These are phyloP conservation scores for Atethmia centrago DNA, from an alignment of 2,888 invertebrate species.

Conservation along the genomic window DNA sequence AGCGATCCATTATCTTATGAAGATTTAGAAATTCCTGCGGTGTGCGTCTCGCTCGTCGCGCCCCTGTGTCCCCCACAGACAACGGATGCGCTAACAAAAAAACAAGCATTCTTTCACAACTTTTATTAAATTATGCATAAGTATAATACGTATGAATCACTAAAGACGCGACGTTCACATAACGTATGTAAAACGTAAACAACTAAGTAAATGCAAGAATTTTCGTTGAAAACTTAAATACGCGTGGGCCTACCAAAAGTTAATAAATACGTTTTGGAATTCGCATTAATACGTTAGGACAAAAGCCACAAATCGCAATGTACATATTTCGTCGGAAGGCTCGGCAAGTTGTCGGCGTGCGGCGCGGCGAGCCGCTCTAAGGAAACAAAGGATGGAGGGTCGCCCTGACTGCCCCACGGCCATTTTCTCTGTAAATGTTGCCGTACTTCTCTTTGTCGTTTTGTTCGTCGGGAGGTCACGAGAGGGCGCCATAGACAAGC, in stretches of 20 bases:
- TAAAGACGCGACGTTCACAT: constrained; percentile 37
- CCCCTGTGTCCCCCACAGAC: constrained; percentile 42
- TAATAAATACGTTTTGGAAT: constrained; percentile 75
- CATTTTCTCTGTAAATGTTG: constrained; percentile 86
- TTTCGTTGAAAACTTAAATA: constrained; percentile 56
- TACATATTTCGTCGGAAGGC: constrained; percentile 71
- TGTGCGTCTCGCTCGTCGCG: constrained; percentile 76
- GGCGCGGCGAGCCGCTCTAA: constrained; percentile 73
- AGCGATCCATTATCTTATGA: constrained; percentile 90
- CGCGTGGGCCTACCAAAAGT: constrained; percentile 57
- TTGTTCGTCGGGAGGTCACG: constrained; percentile 80
- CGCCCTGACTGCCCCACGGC: constrained; percentile 82
- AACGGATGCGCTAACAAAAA: constrained; percentile 57
- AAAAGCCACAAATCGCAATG: constrained; percentile 69
- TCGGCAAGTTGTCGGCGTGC: constrained; percentile 74
- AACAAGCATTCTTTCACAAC: constrained; percentile 64
- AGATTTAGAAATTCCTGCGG: constrained; percentile 90
- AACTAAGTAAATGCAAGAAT: constrained; percentile 49
- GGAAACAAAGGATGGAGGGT: constrained; percentile 86
- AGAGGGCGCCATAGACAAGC: constrained; percentile 82
- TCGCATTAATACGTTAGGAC: constrained; percentile 74
- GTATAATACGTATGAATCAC: constrained; percentile 48
- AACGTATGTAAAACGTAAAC: constrained; percentile 52
- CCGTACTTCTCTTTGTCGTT: constrained; percentile 83
- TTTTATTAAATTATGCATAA: constrained; percentile 67